These are phyloP conservation scores for Acleris emargana DNA, from an alignment of 2,888 invertebrate genomes.

Conservation along the genomic window DNA sequence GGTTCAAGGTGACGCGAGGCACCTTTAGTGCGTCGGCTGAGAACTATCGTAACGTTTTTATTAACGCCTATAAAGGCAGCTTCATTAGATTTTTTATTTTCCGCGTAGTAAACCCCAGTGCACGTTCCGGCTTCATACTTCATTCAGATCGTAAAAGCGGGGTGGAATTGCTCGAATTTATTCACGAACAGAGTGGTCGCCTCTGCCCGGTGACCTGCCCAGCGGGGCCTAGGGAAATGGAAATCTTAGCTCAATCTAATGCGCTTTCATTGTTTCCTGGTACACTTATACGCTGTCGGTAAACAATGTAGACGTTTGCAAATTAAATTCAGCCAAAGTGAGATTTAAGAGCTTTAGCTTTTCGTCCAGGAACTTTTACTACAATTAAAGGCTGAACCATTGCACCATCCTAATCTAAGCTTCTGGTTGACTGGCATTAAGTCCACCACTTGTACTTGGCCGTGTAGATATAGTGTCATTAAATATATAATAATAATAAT, in stretches of 20 bases:
- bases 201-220: constrained; percentile 28
- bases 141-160: constrained; percentile 36
- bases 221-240: constrained; percentile 14
- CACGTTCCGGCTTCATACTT: constrained; percentile 37
- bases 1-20: constrained; percentile 10
- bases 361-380: no score
- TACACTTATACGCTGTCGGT: neutral
- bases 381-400: no score
- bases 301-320: no score
- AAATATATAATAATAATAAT: no score
- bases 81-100: constrained; percentile 36
- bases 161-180: constrained; percentile 36
- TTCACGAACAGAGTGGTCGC: constrained; percentile 34
- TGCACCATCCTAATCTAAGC: no score
- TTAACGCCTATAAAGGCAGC: constrained; percentile 35
- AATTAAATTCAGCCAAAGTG: no score
- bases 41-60: constrained; percentile 35
- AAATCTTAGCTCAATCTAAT: constrained; percentile 20
- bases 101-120: constrained; percentile 34
- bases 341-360: no score
- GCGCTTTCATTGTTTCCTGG: constrained; percentile 12
- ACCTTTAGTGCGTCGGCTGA: constrained; percentile 32
- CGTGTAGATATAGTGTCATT: no score
- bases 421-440: no score
- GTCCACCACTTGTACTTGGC: no score